Conservation (phyloP, 2,888 invertebrate species). For the Argyresthia albistria region DNA sequence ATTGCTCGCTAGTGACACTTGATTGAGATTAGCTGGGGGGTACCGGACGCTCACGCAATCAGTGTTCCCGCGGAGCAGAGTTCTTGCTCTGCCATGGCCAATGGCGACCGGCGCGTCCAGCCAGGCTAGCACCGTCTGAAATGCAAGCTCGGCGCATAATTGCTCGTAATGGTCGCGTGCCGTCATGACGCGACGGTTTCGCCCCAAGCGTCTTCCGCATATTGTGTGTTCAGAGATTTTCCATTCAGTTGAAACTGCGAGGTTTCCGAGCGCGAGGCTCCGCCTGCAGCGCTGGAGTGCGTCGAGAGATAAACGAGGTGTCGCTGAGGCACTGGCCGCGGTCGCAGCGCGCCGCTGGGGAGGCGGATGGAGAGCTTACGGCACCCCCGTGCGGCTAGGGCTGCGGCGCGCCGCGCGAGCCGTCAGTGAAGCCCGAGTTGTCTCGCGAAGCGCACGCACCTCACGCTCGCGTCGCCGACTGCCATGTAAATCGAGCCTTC, state of each 20-base stretch:
- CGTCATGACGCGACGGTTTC: slow-evolving; percentile 6
- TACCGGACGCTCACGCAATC: slow-evolving; percentile 3
- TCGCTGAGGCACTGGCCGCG: slow-evolving; percentile 4
- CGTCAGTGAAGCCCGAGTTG: slow-evolving; percentile 39
- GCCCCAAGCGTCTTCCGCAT: slow-evolving; percentile 14
- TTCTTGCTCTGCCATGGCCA: background rate
- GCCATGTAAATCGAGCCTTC: slow-evolving; percentile 15
- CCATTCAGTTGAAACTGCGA: slow-evolving; percentile 22
- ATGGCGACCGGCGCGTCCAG: background rate
- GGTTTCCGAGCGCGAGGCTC: slow-evolving; percentile 7
- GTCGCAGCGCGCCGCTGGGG: background rate
- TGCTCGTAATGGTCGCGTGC: slow-evolving; percentile 10
- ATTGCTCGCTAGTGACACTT: slow-evolving; percentile 11
- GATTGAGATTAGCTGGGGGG: slow-evolving; percentile 1
- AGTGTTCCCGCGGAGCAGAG: background rate
- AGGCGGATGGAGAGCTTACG: slow-evolving; percentile 36
- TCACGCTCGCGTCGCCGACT: slow-evolving; percentile 14
- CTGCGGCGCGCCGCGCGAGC: slow-evolving; percentile 14
- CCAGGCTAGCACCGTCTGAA: background rate
- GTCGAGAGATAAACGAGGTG: slow-evolving; percentile 10
- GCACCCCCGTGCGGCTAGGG: slow-evolving; percentile 51
- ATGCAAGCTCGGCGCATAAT: slow-evolving; percentile 5
- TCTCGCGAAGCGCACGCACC: slow-evolving; percentile 33
- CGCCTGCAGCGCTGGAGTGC: slow-evolving; percentile 10
- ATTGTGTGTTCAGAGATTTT: slow-evolving; percentile 12